These are phyloP conservation scores for Fregata magnificens DNA, from an alignment of 2,113 vertebrate species.

Conservation along the genomic window DNA sequence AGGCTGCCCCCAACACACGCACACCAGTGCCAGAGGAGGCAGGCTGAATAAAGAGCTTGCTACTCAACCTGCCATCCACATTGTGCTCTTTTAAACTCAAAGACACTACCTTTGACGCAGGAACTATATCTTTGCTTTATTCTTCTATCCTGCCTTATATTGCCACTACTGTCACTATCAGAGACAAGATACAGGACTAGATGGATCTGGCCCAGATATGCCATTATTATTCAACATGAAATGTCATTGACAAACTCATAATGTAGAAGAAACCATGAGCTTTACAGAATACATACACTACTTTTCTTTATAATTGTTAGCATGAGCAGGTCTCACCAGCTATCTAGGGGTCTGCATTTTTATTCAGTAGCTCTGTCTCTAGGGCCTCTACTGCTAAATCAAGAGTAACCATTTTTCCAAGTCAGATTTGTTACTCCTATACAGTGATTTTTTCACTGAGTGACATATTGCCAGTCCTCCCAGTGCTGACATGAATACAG, in stretches of 20 bases:
- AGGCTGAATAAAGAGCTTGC: background rate
- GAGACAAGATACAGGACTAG: background rate
- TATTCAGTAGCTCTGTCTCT: background rate
- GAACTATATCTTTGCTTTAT: background rate
- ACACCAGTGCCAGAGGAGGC: background rate
- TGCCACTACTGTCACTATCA: rapidly evolving
- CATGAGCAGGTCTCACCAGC: background rate
- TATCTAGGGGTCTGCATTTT: background rate
- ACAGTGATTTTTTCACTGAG: background rate
- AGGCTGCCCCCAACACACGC: background rate
- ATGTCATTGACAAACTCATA: background rate
- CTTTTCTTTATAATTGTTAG: background rate
- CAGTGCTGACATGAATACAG: background rate
- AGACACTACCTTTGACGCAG: background rate
- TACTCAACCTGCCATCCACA: background rate
- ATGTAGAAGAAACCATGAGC: background rate
- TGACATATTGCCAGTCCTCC: background rate
- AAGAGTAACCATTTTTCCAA: background rate
- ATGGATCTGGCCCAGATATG: background rate
- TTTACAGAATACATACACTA: background rate
- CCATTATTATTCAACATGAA: background rate
- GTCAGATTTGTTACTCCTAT: background rate
- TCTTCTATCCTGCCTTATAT: background rate
- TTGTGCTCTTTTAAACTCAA: background rate
- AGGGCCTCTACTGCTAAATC: background rate